Evolutionary conservation across 2,888 invertebrate species (phyloP).

Genomic region (Euclidia mi): DNA sequence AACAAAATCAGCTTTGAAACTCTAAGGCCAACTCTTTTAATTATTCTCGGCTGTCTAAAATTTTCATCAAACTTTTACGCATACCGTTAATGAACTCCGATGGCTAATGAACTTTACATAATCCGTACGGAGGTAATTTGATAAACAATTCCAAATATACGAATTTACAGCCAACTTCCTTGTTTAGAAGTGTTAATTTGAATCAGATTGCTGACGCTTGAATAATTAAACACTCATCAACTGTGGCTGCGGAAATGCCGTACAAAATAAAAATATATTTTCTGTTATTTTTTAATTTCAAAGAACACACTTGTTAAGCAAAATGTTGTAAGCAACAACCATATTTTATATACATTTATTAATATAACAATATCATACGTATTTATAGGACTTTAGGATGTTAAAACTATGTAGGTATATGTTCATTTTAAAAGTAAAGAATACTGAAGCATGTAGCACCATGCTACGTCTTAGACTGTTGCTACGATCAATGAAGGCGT

Average conservation of each 20-base stretch:
- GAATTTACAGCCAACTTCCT: neutral
- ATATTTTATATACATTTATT: slow-evolving; percentile 16
- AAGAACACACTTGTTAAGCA: slow-evolving; percentile 23
- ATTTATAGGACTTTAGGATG: slow-evolving; percentile 39
- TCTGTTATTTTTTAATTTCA: neutral
- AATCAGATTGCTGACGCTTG: slow-evolving; percentile 10
- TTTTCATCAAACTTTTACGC: slow-evolving; percentile 61
- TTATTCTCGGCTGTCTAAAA: slow-evolving; percentile 69
- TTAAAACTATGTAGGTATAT: slow-evolving; percentile 40
- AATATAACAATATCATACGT: slow-evolving; percentile 32
- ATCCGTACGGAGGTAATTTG: slow-evolving; percentile 52
- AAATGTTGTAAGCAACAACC: slow-evolving; percentile 20
- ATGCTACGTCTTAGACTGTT: slow-evolving; percentile 44
- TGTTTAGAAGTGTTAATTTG: slow-evolving; percentile 13
- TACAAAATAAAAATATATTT: neutral
- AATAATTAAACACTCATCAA: slow-evolving; percentile 10
- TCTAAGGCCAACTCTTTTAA: slow-evolving; percentile 73
- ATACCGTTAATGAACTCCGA: slow-evolving; percentile 67
- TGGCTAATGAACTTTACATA: slow-evolving; percentile 67
- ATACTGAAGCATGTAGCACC: slow-evolving; percentile 31
- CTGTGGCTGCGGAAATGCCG: neutral
- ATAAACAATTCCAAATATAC: slow-evolving; percentile 38
- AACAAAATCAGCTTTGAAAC: slow-evolving; percentile 67
- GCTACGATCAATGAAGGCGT: slow-evolving; percentile 38
- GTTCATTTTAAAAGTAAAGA: slow-evolving; percentile 36